A percentile compares a stretch with the other conserved stretches of the same genome.
Evolutionary conservation across 1,140 invertebrate genomes (phyloP).

Genomic region (Heterodera schachtii): DNA sequence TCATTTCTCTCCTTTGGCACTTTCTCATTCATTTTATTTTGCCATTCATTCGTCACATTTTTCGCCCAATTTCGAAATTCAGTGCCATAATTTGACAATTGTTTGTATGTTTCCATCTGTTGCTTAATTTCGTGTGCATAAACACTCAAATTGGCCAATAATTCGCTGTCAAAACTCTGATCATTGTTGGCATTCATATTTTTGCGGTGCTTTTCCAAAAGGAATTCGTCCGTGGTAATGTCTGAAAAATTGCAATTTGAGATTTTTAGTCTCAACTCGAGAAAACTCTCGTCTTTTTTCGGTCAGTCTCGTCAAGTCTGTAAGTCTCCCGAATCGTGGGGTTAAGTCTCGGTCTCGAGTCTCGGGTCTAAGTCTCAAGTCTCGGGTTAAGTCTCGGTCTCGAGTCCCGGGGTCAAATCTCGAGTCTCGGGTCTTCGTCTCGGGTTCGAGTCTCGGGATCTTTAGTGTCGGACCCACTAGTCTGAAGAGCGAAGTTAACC

Average conservation of each 20-base stretch:
- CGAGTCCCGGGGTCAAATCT: too few relatives aligned
- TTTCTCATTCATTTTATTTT: background rate
- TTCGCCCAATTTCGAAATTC: background rate
- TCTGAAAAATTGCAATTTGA: background rate
- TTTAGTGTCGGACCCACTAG: too few relatives aligned
- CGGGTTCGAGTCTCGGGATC: too few relatives aligned
- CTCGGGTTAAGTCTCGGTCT: too few relatives aligned
- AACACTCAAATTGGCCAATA: background rate
- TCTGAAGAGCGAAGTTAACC: too few relatives aligned
- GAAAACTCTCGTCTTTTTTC: too few relatives aligned
- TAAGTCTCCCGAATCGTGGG: too few relatives aligned
- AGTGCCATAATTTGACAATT: background rate
- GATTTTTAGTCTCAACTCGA: too few relatives aligned
- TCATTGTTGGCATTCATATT: background rate
- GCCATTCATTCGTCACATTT: background rate
- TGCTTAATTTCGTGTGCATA: background rate
- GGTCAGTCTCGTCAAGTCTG: too few relatives aligned
- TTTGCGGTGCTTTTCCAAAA: background rate
- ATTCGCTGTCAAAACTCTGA: background rate
- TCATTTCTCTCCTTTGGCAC: background rate
- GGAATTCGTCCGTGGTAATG: background rate
- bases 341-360: too few relatives aligned
- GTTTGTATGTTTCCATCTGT: background rate
- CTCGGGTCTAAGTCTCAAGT: too few relatives aligned
- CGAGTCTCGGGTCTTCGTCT: too few relatives aligned